Conservation (phyloP, 2,113 vertebrate genomes). For the Rhombomys opimus region DNA sequence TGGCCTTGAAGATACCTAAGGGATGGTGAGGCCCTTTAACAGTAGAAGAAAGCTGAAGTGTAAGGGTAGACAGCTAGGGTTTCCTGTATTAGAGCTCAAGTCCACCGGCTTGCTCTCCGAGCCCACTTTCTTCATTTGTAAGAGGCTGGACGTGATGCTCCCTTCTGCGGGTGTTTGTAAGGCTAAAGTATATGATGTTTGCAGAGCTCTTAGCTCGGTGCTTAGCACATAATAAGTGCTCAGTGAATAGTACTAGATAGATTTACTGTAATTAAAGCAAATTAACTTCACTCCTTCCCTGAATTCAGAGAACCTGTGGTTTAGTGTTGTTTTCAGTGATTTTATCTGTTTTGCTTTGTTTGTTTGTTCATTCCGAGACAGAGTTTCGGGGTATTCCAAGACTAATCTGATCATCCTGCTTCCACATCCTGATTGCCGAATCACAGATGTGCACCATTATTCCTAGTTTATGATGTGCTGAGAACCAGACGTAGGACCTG, state of each 20-base stretch:
- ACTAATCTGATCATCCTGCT: neutral
- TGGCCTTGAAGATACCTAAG: neutral
- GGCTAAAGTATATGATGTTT: neutral
- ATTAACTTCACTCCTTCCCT: neutral
- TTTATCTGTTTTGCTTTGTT: slow-evolving; percentile 53
- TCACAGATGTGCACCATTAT: neutral
- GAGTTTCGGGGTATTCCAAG: neutral
- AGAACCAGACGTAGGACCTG: neutral
- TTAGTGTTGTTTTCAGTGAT: slow-evolving; percentile 17
- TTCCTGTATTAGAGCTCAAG: too few relatives aligned
- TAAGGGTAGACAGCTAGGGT: neutral
- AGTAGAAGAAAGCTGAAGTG: neutral
- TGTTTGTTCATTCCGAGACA: neutral
- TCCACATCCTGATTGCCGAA: neutral
- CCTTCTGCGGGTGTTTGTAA: neutral
- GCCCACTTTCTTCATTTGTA: neutral
- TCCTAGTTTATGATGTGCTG: neutral
- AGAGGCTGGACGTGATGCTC: neutral
- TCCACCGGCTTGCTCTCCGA: neutral
- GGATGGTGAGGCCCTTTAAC: neutral
- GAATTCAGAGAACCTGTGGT: slow-evolving; percentile 14
- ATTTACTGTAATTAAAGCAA: slow-evolving; percentile 21
- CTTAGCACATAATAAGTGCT: slow-evolving; percentile 40
- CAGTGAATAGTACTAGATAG: neutral
- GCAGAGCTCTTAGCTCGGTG: neutral